Evolutionary conservation across 1,140 invertebrate species (phyloP).

Genomic region (Drosophila orena): DNA sequence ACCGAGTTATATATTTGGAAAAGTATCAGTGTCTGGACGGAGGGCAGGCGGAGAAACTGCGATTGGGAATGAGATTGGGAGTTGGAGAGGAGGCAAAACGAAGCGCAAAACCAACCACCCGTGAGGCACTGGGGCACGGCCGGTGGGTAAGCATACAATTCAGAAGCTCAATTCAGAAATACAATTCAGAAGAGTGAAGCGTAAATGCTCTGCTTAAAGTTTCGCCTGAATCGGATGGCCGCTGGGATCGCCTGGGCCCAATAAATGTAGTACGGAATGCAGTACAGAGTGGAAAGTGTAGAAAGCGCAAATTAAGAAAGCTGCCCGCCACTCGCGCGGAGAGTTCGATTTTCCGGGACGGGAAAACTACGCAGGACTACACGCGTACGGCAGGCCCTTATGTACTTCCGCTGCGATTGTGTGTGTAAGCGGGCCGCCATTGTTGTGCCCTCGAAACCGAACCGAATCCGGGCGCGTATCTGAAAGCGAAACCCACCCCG

Average conservation of each 20-base stretch:
- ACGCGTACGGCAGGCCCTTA: constrained; percentile 42
- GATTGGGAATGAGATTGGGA: neutral
- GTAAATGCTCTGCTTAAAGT: constrained; percentile 77
- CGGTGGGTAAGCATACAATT: constrained; percentile 55
- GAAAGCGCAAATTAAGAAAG: constrained; percentile 77
- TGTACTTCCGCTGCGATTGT: constrained; percentile 47
- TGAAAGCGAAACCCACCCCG: constrained; percentile 59
- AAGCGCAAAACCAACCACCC: constrained; percentile 12
- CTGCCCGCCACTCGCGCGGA: constrained; percentile 33
- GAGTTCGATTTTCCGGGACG: constrained; percentile 46
- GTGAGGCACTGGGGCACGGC: constrained; percentile 69
- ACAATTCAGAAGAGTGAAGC: constrained; percentile 73
- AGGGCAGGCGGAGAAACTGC: neutral
- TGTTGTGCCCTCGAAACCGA: constrained; percentile 47
- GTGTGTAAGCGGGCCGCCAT: constrained; percentile 55
- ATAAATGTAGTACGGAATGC: neutral
- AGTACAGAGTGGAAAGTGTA: constrained; percentile 9
- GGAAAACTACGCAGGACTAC: constrained; percentile 46
- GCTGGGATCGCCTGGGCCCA: constrained; percentile 31
- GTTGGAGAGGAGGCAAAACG: constrained; percentile 11
- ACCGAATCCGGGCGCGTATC: neutral
- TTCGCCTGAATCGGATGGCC: constrained; percentile 33
- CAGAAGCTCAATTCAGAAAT: constrained; percentile 5
- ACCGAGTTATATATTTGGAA: constrained; percentile 62
- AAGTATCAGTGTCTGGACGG: constrained; percentile 9